Conservation (phyloP, 2,888 invertebrate species). For the Agrotis clavis region DNA sequence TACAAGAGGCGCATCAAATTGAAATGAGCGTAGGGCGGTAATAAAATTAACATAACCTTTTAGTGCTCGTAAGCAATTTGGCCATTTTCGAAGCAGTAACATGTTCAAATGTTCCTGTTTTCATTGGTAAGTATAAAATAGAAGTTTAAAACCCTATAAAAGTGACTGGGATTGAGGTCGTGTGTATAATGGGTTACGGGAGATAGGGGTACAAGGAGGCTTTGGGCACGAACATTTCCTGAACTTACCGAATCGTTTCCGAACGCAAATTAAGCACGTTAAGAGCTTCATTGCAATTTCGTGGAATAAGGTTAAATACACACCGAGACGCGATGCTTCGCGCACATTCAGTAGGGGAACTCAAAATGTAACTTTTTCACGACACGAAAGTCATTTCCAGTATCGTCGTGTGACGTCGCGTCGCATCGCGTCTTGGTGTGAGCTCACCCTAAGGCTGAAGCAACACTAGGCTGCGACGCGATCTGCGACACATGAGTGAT, state of each 20-base stretch:
- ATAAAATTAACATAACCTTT: conserved; percentile 78
- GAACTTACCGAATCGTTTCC: not conserved
- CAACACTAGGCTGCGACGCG: too few relatives aligned
- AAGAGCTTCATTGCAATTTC: not conserved
- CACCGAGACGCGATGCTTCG: too few relatives aligned
- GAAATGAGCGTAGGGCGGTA: conserved; percentile 59
- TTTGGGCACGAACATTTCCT: conserved; percentile 10
- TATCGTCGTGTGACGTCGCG: too few relatives aligned
- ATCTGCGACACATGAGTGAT: too few relatives aligned
- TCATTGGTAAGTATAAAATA: conserved; percentile 74
- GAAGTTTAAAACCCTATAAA: conserved; percentile 74
- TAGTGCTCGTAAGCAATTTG: conserved; percentile 73
- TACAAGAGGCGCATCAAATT: conserved; percentile 54
- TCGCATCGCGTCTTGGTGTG: too few relatives aligned
- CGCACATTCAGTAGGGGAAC: too few relatives aligned
- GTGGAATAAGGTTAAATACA: not conserved
- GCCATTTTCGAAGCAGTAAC: conserved; percentile 71
- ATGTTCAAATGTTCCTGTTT: conserved; percentile 73
- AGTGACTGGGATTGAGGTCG: conserved; percentile 70
- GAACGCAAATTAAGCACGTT: not conserved
- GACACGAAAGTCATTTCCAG: too few relatives aligned
- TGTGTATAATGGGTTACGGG: conserved; percentile 47
- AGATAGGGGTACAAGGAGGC: conserved; percentile 13
- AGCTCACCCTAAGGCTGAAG: too few relatives aligned
- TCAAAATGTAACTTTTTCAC: too few relatives aligned